Base-by-base conservation (phyloP, 2,113 vertebrate genomes). In the Lates calcarifer region DNA sequence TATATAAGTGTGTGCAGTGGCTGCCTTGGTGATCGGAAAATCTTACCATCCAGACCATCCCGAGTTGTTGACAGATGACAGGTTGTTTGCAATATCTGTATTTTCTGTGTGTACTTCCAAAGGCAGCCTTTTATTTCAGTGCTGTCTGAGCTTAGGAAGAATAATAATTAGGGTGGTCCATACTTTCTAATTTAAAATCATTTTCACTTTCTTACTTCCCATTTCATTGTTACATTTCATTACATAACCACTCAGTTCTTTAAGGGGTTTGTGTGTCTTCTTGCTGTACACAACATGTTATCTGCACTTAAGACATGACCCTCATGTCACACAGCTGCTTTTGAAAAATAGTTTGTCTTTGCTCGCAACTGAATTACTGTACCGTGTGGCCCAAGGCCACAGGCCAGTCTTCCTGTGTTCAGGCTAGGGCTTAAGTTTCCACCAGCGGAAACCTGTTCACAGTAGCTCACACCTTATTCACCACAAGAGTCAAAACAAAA, bases 341-440 rank as follows among this genome's bases (percentile, higher is more conserved):
- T 62, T 43, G 49, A 8, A 43, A 62, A 31, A 64, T 43, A 4
- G 3, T n/a, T n/a, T 51, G 10, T 47, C 13, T 66, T 13, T 26
- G 29, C n/a, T 57, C 31, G 10, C 4, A 22, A 26, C 28, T 51
- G 20, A 53, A 53, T 24, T 29, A 31, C 35, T 13, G 2, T n/a
- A 31, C 14, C 4, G 57, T 76, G 66, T 67, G 61, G 62, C 15
- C 24, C 0, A 14, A 51, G 65, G 53, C 67, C 62, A 31, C 85
- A 81, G 49, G 49, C 62, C n/a, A 4, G 15, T 0, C 75, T 85
- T 88, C 75, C 71, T 88, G 66, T 65, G 17, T 17, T 58, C 28
- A 24, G 29, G 33, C 0, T 5, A 56, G 26, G 55, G 8, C 33
- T 67, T 5, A 82, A 85, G 79, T 88, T 88, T 88, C 82, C 82